Percentiles rank a stretch among this genome's conserved stretches.
Conservation (phyloP, 1,140 invertebrate genomes). For the Atopsyche davidsoni region DNA sequence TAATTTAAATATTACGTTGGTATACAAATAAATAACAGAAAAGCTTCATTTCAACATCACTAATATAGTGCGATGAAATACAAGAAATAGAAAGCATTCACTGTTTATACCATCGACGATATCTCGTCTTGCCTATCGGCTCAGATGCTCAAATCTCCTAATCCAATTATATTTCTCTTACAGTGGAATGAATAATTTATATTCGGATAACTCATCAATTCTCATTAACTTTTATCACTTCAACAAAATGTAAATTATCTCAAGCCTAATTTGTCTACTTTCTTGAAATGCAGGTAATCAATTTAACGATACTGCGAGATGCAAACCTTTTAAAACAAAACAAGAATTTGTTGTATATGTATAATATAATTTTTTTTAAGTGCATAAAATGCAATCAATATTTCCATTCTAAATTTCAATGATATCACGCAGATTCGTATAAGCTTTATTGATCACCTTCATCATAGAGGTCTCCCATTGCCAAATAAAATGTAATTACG, state of each 20-base stretch:
- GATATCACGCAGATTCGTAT: constrained; percentile 30
- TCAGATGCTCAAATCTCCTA: too few species aligned
- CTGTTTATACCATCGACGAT: too few species aligned
- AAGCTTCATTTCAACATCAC: constrained; percentile 14
- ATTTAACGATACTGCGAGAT: too few species aligned
- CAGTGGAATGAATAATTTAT: too few species aligned
- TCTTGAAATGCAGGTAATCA: too few species aligned
- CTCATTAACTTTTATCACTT: too few species aligned
- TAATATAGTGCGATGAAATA: constrained; percentile 23
- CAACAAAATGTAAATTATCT: too few species aligned
- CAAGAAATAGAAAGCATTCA: too few species aligned
- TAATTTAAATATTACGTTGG: neutral
- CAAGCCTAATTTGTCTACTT: too few species aligned
- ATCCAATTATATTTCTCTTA: too few species aligned
- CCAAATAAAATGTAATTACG: constrained; percentile 29
- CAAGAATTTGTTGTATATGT: constrained; percentile 3
- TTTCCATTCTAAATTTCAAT: constrained; percentile 14
- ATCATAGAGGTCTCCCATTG: constrained; percentile 17
- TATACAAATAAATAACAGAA: constrained; percentile 12
- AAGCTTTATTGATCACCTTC: constrained; percentile 28
- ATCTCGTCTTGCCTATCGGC: too few species aligned
- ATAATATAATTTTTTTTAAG: constrained; percentile 5
- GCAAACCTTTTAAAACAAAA: constrained; percentile 7
- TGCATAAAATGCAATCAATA: constrained; percentile 23
- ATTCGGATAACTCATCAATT: too few species aligned